Evolutionary conservation across 2,888 invertebrate species (phyloP).

Genomic region (Nomada goodeniana): DNA sequence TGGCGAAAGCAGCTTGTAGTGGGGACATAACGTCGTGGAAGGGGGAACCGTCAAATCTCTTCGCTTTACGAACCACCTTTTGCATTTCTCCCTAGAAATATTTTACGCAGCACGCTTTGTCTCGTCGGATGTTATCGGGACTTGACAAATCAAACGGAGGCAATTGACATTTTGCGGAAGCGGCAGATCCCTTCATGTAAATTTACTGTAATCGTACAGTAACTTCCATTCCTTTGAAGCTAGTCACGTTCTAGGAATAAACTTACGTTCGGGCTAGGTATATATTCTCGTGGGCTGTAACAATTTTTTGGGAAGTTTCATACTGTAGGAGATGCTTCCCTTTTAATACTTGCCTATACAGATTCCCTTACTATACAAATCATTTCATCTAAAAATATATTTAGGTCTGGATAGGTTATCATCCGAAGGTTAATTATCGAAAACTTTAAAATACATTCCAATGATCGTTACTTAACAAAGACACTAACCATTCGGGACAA

Average conservation of each 20-base stretch:
- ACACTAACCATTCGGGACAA: background rate
- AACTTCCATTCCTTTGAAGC: background rate
- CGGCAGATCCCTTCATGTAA: background rate
- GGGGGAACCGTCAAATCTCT: slow-evolving; percentile 55
- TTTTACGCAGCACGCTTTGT: slow-evolving; percentile 26
- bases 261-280: background rate
- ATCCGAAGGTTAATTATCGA: background rate
- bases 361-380: background rate
- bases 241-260: slow-evolving; percentile 7
- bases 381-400: background rate
- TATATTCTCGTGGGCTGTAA: background rate
- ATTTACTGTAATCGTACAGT: slow-evolving; percentile 18
- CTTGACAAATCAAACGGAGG: slow-evolving; percentile 2
- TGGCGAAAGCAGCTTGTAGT: slow-evolving; percentile 51
- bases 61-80: slow-evolving; percentile 31
- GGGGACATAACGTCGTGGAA: slow-evolving; percentile 17
- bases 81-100: slow-evolving; percentile 35
- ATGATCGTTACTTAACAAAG: background rate
- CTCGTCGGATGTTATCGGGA: slow-evolving; percentile 22
- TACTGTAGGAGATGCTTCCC: background rate
- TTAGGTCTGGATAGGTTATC: background rate
- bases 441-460: background rate
- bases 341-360: background rate
- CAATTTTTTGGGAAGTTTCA: background rate
- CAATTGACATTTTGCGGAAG: slow-evolving; percentile 36